phyloP scores from a whole-genome alignment of 2,888 invertebrate species.

The Fragum fragum region DNA sequence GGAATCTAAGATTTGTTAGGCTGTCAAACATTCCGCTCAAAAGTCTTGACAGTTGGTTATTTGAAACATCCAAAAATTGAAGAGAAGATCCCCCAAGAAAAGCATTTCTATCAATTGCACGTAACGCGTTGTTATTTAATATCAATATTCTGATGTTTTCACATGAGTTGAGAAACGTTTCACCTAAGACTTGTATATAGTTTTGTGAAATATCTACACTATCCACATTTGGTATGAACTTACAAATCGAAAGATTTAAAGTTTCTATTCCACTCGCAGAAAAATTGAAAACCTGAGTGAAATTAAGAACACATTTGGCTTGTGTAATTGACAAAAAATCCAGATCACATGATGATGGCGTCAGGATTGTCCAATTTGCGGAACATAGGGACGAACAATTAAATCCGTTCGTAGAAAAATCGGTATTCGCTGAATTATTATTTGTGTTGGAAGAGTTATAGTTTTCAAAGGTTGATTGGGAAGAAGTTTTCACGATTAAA shows the following conservation, averaged over 20 bases:
- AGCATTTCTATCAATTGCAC: neutral
- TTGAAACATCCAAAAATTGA: conserved; percentile 5
- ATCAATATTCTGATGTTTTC: neutral
- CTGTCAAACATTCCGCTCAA: conserved; percentile 17
- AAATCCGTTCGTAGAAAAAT: neutral
- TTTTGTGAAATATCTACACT: conserved; percentile 3
- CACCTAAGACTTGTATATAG: neutral
- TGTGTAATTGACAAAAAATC: neutral
- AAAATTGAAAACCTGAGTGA: neutral
- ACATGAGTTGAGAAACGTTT: neutral
- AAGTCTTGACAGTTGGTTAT: conserved; percentile 12
- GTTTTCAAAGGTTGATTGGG: neutral
- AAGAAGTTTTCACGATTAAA: neutral
- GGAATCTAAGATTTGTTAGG: conserved; percentile 6
- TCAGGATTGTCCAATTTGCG: neutral
- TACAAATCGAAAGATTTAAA: neutral
- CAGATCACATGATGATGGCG: neutral
- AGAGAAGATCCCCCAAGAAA: neutral
- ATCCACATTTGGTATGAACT: neutral
- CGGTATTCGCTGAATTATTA: neutral
- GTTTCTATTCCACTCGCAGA: neutral
- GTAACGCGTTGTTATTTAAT: neutral
- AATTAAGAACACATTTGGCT: neutral
- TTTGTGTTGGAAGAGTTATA: neutral
- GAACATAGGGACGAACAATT: neutral